phyloP scores from a whole-genome alignment of 2,113 vertebrate genomes.

The Narcine bancroftii region DNA sequence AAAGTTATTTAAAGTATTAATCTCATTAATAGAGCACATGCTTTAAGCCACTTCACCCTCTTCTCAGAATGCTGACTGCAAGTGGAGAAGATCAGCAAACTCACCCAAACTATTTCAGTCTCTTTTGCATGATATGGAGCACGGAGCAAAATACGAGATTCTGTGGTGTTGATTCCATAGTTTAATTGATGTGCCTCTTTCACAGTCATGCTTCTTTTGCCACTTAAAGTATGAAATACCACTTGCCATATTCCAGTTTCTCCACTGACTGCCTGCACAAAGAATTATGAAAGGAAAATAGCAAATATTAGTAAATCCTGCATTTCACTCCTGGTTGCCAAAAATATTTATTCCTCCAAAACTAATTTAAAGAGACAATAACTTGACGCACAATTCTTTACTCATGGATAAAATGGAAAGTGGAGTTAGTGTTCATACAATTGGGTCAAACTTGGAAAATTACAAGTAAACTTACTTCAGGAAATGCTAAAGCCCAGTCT shows the following conservation, averaged over 20 bases:
- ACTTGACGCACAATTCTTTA: no score
- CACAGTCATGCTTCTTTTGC: constrained; percentile 43
- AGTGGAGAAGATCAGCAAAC: not conserved
- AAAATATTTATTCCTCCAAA: no score
- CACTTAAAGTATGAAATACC: constrained; percentile 47
- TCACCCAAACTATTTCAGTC: constrained; percentile 42
- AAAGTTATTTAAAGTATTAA: not conserved
- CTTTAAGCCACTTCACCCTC: no score
- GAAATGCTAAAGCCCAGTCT: constrained; percentile 41
- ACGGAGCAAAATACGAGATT: constrained; percentile 46
- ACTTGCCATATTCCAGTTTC: constrained; percentile 47
- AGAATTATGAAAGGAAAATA: no score
- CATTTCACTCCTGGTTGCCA: no score
- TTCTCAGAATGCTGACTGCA: not conserved
- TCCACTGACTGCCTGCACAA: constrained; percentile 40
- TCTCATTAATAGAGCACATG: no score
- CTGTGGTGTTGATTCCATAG: constrained; percentile 48
- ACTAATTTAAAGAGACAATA: no score
- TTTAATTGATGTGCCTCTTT: constrained; percentile 44
- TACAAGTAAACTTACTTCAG: constrained; percentile 44
- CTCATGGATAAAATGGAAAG: no score
- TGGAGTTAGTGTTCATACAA: no score
- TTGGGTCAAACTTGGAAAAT: no score
- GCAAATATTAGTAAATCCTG: no score
- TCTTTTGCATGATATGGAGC: constrained; percentile 43